A percentile compares a stretch with the other conserved stretches of the same genome.
phyloP scores from a whole-genome alignment of 2,113 vertebrate genomes.

The Gulo gulo region DNA sequence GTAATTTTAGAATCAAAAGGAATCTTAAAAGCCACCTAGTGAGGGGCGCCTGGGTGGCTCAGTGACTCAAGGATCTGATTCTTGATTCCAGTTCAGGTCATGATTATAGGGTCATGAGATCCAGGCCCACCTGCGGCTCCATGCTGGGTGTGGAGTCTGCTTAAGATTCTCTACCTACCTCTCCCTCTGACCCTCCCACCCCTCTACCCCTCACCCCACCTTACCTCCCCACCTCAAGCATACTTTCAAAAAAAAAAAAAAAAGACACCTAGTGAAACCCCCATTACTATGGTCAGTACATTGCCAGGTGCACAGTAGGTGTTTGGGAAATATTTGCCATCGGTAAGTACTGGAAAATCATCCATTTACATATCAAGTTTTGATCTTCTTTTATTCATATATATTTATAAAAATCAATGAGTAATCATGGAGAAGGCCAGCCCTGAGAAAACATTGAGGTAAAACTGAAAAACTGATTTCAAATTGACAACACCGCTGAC shows the following conservation, averaged over 20 bases:
- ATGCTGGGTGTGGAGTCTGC: neutral
- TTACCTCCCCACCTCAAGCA: neutral
- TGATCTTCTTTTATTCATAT: neutral
- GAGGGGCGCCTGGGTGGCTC: neutral
- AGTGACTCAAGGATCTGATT: neutral
- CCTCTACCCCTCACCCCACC: neutral
- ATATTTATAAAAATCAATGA: neutral
- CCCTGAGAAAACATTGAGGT: neutral
- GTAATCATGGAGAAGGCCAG: neutral
- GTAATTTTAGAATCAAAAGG: neutral
- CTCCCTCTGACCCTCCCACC: neutral
- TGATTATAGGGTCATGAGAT: neutral
- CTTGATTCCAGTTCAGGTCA: neutral
- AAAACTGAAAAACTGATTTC: neutral
- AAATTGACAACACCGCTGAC: neutral
- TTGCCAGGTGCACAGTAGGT: neutral
- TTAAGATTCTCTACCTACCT: neutral
- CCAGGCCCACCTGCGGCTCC: neutral
- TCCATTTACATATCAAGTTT: neutral
- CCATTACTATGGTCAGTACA: neutral
- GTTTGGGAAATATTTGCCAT: neutral
- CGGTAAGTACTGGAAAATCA: neutral
- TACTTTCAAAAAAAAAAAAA: neutral
- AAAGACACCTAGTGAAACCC: neutral
- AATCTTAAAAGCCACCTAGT: neutral